Evolutionary conservation across 2,888 invertebrate species (phyloP), one percentile per base, ranked within the genome.

Genomic region (Drosophila hamatofila): DNA sequence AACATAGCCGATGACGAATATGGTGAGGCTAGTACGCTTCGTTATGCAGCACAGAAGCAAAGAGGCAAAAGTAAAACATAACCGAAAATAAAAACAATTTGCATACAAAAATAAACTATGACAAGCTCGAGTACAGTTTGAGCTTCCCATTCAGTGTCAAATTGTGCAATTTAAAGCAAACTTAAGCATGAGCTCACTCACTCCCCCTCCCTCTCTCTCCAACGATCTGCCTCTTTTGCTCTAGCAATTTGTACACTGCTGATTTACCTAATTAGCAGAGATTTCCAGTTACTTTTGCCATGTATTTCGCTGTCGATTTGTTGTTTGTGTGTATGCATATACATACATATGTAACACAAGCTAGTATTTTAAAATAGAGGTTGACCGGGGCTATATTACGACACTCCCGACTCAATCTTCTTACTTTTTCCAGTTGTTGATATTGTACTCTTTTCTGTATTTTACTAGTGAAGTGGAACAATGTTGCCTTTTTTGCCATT

Each of bases 181-280:
- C 3, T 27, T 16, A 8, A 46, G 25, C 16, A 8, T 41, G 23
- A 21, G 33, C 48, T 11, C 27, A 18, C 35, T 49, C 12, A 33
- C 16, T 27, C 30, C 6, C 51, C 16, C 25, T 52, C 37, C 25
- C 42, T 21, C 16, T 52, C 54, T 39, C 39, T 48, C 9, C 9
- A 30, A 2, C 30, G 30, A 8, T 9, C 9, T 9, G 30, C 30
- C 9, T 30, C 9, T 30, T 30, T 30, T 30, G 6, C 30, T 30
- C 9, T 9, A 30, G 30, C 2, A 14, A 35, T 49, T 30, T 60
- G 37, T 27, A 27, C 7, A 8, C 83, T 75, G 69, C 55, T 74
- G 65, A 71, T 86, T 86, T 86, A 66, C 60, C 71, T 80, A 78
- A 83, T 78, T 83, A 71, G 57, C 75, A 67, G 54, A 67, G 56